phyloP scores from a whole-genome alignment of 2,888 invertebrate genomes.

The Mimachlamys varia region DNA sequence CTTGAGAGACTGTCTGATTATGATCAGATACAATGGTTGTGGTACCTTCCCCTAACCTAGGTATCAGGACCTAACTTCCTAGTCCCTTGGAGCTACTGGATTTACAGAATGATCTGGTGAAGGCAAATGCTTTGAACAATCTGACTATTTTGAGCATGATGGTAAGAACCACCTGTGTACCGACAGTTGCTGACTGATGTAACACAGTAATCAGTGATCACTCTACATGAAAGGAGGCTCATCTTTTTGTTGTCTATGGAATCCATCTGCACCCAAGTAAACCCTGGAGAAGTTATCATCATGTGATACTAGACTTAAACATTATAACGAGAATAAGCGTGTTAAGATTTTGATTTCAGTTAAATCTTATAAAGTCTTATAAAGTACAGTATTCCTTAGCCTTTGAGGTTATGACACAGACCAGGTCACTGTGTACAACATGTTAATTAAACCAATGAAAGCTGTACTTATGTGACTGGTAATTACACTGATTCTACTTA shows the following conservation, averaged over 20 bases:
- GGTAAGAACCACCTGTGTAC: neutral
- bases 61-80: neutral
- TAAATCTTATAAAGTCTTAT: no score
- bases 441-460: no score
- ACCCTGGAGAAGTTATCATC: neutral
- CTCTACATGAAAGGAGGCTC: neutral
- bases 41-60: neutral
- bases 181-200: constrained; percentile 1
- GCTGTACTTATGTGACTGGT: no score
- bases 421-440: no score
- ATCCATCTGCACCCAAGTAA: neutral
- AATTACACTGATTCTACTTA: no score
- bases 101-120: neutral
- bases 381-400: no score
- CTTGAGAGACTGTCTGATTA: no score
- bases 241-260: neutral
- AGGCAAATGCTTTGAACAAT: neutral
- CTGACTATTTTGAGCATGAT: neutral
- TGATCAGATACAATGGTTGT: no score
- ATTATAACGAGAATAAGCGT: neutral
- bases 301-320: neutral
- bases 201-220: neutral
- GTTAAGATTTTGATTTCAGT: no score
- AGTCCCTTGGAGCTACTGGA: neutral
- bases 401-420: no score